A percentile compares a stretch with the other conserved stretches of the same genome.
Evolutionary conservation across 30 jellyfish, hydroid and myxozoan species (phyloP).

Genomic region (Pelagia noctiluca): DNA sequence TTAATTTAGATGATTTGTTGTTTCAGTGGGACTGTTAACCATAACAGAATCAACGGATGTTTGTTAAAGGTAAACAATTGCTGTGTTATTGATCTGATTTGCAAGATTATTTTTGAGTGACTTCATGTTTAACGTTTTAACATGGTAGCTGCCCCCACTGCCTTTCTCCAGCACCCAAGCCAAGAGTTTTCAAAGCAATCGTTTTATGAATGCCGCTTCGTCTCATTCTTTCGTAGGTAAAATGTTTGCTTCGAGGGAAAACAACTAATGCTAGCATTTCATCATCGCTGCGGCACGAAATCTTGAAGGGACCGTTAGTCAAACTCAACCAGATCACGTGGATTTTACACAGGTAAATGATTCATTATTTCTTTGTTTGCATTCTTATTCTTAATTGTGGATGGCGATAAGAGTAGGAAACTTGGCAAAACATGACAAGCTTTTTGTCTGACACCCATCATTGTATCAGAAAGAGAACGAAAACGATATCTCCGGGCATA

Average conservation of each 20-base stretch:
- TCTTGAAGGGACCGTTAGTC: conserved; percentile 59
- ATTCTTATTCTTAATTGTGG: no score
- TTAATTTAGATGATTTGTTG: not conserved
- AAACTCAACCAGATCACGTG: conserved; percentile 1
- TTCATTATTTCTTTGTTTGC: not conserved
- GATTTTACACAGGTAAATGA: conserved; percentile 37
- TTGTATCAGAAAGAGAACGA: no score
- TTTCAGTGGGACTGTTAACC: conserved; percentile 16
- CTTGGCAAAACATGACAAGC: no score
- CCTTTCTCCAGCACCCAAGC: not conserved
- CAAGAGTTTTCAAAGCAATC: not conserved
- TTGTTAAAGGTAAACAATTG: conserved; percentile 55
- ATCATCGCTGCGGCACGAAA: conserved; percentile 30
- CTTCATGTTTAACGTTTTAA: not conserved
- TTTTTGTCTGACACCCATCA: no score
- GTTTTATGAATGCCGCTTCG: not conserved
- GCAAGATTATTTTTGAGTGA: not conserved
- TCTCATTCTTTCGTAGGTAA: conserved; percentile 13
- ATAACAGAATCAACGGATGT: conserved; percentile 52
- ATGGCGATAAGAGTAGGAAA: no score
- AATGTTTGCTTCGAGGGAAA: conserved; percentile 26
- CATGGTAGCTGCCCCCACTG: not conserved
- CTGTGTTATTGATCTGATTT: not conserved
- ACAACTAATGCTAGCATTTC: conserved; percentile 28
- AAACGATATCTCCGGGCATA: no score